Base-by-base conservation (phyloP, 2,797 vertebrate genomes). In the Botia almorhae region DNA sequence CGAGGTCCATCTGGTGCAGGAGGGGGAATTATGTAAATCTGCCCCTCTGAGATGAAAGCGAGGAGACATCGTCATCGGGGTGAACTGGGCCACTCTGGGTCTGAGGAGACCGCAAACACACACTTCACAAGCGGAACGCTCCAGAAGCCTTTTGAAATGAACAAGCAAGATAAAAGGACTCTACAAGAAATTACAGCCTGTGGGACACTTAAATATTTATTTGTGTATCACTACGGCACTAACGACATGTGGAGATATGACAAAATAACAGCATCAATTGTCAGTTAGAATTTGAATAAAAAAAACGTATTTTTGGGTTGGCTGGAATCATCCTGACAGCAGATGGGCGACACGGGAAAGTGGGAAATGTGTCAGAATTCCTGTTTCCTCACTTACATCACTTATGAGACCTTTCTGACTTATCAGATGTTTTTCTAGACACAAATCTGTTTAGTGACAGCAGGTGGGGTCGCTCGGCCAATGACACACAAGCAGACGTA, bases 81-180 rank as follows among this genome's bases (percentile, higher is more conserved):
- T 69, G 81, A 78, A 69, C 63, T 74, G 64, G 51, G 58, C 19
- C 36, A 56, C 13, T 64, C 23, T 10, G 65, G 76, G 58, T 75
- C 65, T 74, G 60, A 55, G 39, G 14, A 67, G 48, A 17, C 43
- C 36, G 3, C 39, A 82, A 46, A 74, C 53, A 23, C 43, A 51
- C 19, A 33, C 46, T 39, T 21, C 70, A 67, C 19, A 61, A 55
- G 65, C 2, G 10, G 19, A 80, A 83, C 58, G 72, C 68, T 71
- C 56, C 53, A 80, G 77, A 51, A 83, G 67, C 12, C 39, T 58
- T 33, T 72, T 83, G 68, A 80, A 76, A 80, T 23, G 74, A 76
- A 79, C 23, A 70, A 67, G 58, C 55, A 14, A 70, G 67, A 80
- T 83, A 69, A 76, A 64, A 80, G 69, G 13, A 51, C 56, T 68